Conservation (phyloP, 2,888 invertebrate species). For the Mythimna albipuncta region DNA sequence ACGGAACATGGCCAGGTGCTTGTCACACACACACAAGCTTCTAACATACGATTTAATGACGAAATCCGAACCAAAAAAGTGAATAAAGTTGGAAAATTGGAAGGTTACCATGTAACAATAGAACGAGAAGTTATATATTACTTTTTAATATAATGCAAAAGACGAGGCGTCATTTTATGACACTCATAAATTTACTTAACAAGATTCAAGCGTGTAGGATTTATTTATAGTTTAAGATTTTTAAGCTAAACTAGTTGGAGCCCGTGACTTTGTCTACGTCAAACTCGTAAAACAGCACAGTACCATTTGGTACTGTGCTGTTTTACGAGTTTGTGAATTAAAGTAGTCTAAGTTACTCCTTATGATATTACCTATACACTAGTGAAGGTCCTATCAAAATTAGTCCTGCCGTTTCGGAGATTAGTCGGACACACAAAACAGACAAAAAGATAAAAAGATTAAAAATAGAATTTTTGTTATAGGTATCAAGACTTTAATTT, state of each 20-base stretch:
- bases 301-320: too few relatives aligned
- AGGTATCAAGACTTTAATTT: too few relatives aligned
- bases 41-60: constrained; percentile 13
- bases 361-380: too few relatives aligned
- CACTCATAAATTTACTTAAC: constrained; percentile 13
- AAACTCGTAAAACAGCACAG: too few relatives aligned
- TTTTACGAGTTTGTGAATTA: too few relatives aligned
- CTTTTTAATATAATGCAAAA: constrained; percentile 17
- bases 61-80: constrained; percentile 11
- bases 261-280: too few relatives aligned
- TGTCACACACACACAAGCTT: constrained; percentile 2
- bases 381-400: too few relatives aligned
- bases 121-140: constrained; percentile 31
- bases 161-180: constrained; percentile 19
- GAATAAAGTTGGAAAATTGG: background rate
- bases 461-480: too few relatives aligned
- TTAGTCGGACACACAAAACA: too few relatives aligned
- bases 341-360: too few relatives aligned
- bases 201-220: background rate
- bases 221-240: constrained; percentile 10
- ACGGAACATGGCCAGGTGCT: constrained; percentile 48
- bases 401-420: too few relatives aligned
- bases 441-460: too few relatives aligned
- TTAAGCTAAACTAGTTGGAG: background rate
- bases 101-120: constrained; percentile 16